Conservation (phyloP, 2,888 invertebrate genomes). For the Candidula unifasciata region DNA sequence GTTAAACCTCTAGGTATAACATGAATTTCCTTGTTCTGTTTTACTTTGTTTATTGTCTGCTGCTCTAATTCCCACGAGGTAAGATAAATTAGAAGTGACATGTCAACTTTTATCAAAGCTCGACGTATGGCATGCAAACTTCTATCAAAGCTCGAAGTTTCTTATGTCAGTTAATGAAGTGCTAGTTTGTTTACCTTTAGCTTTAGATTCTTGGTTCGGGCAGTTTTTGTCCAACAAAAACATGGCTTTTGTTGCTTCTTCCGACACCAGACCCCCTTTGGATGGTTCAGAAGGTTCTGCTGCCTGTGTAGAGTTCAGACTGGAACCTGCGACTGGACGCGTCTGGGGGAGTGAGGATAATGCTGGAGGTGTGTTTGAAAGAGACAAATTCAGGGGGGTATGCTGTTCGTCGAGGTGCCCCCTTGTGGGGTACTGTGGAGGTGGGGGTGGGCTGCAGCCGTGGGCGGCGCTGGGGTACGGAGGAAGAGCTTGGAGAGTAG, state of each 20-base stretch:
- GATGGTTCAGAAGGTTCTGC: neutral
- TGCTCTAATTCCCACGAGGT: too few species aligned
- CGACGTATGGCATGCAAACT: neutral
- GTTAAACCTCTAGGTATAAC: too few species aligned
- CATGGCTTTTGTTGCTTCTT: constrained; percentile 18
- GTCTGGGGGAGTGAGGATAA: constrained; percentile 50
- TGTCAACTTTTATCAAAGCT: neutral
- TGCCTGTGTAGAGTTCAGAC: constrained; percentile 51
- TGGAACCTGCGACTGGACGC: constrained; percentile 69
- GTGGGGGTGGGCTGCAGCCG: constrained; percentile 45
- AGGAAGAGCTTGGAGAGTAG: constrained; percentile 46
- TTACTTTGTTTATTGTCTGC: too few species aligned
- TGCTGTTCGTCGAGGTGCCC: constrained; percentile 59
- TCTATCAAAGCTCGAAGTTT: too few species aligned
- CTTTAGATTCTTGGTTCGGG: constrained; percentile 28
- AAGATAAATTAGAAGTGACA: too few species aligned
- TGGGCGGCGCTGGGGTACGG: constrained; percentile 33
- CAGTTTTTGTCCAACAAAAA: neutral
- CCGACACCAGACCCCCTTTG: neutral
- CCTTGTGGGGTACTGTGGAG: constrained; percentile 42
- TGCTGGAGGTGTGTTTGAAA: constrained; percentile 57
- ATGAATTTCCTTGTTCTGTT: too few species aligned
- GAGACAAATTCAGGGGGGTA: constrained; percentile 68
- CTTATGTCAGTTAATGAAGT: neutral
- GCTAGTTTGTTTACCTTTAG: constrained; percentile 16